Evolutionary conservation across 2,888 invertebrate species (phyloP), one percentile per base, ranked within the genome.

Genomic region (Patella ulyssiponensis): DNA sequence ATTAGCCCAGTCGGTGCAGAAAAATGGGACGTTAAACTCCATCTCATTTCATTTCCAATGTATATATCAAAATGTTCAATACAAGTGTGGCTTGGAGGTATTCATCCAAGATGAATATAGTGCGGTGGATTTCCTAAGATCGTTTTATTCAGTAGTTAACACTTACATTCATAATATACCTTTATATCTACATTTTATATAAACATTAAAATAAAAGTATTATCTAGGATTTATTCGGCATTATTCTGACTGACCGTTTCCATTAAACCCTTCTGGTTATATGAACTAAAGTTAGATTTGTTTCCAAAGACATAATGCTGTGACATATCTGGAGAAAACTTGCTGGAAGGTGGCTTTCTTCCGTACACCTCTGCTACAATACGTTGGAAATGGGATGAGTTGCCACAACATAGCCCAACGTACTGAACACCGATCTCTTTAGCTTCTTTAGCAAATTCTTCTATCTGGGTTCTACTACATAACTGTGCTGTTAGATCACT

Each of bases 381-480:
- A 15, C 88, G 81, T 51, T 81, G 78, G 73, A 80, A 82, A 72
- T 86, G 84, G 1, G 86, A 75, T 14, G 83, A 73, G 73, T 87
- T 86, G 12, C 88, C 88, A 75, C 88, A 88, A 76, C 88, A 88
- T 44, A 88, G 79, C 0, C 88, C 88, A 11, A 87, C 77, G 76
- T 87, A 88, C 77, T 86, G 81, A 20, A 88, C 80, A 1, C 86
- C 86, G 9, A 87, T 79, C 53, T 83, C 81, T 74, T 85, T 80
- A 44, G 82, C 80, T 69, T 81, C 78, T 20, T 77, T 70, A 7
- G 85, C 86, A 71, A 88, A 87, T 58, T 83, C 75, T 12, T 33
- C 76, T 7, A 89, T 82, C 71, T 85, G 82, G 2, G 79, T 78
- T 33, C 83, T 80, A 3, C 83, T 58, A 74, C 84, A 81, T 20